Evolutionary conservation across 1,140 invertebrate genomes (phyloP).

Genomic region (Drosophila mauritiana): DNA sequence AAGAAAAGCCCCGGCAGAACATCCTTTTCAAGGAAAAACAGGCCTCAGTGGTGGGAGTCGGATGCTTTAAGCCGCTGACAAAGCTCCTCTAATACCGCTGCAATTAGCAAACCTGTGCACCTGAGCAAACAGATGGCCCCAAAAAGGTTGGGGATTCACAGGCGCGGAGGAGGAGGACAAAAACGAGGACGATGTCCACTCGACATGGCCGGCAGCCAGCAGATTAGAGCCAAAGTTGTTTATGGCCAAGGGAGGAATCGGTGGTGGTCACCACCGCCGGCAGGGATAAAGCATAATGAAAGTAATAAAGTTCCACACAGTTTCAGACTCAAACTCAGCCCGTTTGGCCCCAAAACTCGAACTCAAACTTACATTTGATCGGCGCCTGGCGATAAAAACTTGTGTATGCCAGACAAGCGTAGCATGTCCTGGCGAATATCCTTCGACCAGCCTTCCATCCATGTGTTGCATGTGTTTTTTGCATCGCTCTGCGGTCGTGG

Average conservation of each 20-base stretch:
- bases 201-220: conserved; percentile 43
- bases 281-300: conserved; percentile 77
- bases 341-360: not conserved
- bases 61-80: conserved; percentile 71
- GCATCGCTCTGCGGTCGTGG: conserved; percentile 54
- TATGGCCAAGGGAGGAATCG: conserved; percentile 52
- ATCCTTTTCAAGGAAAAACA: not conserved
- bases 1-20: not conserved
- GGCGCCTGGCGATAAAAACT: conserved; percentile 68
- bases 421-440: conserved; percentile 5
- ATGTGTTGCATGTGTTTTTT: conserved; percentile 53
- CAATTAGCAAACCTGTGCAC: conserved; percentile 76
- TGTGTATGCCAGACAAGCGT: conserved; percentile 45
- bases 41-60: not conserved
- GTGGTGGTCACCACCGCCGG: conserved; percentile 1
- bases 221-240: conserved; percentile 78
- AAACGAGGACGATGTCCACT: conserved; percentile 19
- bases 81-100: conserved; percentile 77
- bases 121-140: conserved; percentile 60
- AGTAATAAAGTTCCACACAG: conserved; percentile 74
- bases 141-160: conserved; percentile 9
- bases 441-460: conserved; percentile 4
- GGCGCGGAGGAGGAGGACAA: not conserved
- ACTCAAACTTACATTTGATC: conserved; percentile 34
- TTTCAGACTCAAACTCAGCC: conserved; percentile 8